Conservation (phyloP, 2,888 invertebrate genomes). For the Carpatolechia fugitivella region DNA sequence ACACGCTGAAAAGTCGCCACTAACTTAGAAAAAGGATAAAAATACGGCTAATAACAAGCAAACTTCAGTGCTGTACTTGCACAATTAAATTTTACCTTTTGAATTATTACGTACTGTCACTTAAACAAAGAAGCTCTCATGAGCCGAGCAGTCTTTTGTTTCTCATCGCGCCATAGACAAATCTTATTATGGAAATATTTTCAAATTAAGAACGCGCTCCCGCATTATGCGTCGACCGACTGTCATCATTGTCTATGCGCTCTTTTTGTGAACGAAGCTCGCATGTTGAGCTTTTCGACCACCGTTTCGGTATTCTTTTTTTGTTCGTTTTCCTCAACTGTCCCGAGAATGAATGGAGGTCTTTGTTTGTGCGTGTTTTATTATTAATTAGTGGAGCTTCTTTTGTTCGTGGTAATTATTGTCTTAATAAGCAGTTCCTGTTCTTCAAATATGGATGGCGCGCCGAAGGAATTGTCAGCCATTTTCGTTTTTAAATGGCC, state of each 20-base stretch:
- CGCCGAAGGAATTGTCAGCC: constrained; percentile 62
- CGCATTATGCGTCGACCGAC: constrained; percentile 78
- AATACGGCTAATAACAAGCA: constrained; percentile 66
- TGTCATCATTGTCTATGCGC: constrained; percentile 76
- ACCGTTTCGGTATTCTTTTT: constrained; percentile 73
- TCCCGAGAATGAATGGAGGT: constrained; percentile 73
- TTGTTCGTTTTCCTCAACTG: constrained; percentile 54
- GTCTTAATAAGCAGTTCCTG: constrained; percentile 79
- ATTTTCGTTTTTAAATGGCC: constrained; percentile 56
- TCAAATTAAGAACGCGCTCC: constrained; percentile 78
- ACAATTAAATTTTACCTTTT: constrained; percentile 54
- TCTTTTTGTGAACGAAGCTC: constrained; percentile 71
- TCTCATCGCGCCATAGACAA: constrained; percentile 73
- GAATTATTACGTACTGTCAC: constrained; percentile 67
- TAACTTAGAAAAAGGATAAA: constrained; percentile 61
- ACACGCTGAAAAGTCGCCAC: constrained; percentile 58
- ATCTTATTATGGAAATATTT: constrained; percentile 80
- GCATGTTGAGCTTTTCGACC: constrained; percentile 78
- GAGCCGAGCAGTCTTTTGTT: constrained; percentile 57
- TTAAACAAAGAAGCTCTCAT: constrained; percentile 57
- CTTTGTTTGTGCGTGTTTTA: constrained; percentile 78
- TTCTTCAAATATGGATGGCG: constrained; percentile 64
- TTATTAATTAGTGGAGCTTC: constrained; percentile 77
- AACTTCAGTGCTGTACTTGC: constrained; percentile 45
- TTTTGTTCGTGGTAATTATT: constrained; percentile 78